phyloP scores from a whole-genome alignment of 2,797 vertebrate genomes.

The Prunella strophiata region DNA sequence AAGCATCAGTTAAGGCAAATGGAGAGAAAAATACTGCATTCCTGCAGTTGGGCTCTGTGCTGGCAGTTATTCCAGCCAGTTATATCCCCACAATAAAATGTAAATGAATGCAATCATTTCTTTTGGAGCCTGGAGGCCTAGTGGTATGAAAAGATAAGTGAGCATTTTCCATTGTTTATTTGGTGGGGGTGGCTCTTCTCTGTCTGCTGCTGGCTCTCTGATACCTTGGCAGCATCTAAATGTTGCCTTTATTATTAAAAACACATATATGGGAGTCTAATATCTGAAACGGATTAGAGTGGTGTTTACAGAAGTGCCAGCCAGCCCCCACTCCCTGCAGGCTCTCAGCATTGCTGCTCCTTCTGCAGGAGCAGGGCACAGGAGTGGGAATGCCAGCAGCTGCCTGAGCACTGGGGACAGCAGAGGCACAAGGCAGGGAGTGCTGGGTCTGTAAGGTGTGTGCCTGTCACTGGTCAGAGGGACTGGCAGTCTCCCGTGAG shows the following conservation, averaged over 20 bases:
- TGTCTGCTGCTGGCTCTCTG: neutral
- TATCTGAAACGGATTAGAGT: conserved; percentile 48
- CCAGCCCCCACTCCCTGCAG: neutral
- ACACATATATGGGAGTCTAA: conserved; percentile 51
- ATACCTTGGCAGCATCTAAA: conserved; percentile 60
- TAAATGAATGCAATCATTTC: conserved; percentile 66
- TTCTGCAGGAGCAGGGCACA: neutral
- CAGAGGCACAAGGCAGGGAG: neutral
- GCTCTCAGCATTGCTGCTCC: neutral
- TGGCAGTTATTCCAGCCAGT: conserved; percentile 31
- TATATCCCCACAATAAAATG: conserved; percentile 62
- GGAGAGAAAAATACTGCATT: conserved; percentile 39
- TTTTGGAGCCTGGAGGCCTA: conserved; percentile 59
- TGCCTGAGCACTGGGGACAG: neutral
- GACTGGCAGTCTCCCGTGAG: neutral
- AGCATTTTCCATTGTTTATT: conserved; percentile 66
- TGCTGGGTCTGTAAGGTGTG: neutral
- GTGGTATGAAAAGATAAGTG: conserved; percentile 65
- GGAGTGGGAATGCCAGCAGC: conserved; percentile 18
- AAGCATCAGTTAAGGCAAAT: conserved; percentile 14
- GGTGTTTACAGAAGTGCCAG: neutral
- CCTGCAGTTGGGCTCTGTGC: neutral
- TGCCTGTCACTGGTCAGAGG: neutral
- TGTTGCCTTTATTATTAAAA: conserved; percentile 59
- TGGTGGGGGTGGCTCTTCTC: conserved; percentile 35